A percentile compares a stretch with the other conserved stretches of the same genome.
phyloP scores from a whole-genome alignment of 2,113 vertebrate species.

The Muscicapa adusta region DNA sequence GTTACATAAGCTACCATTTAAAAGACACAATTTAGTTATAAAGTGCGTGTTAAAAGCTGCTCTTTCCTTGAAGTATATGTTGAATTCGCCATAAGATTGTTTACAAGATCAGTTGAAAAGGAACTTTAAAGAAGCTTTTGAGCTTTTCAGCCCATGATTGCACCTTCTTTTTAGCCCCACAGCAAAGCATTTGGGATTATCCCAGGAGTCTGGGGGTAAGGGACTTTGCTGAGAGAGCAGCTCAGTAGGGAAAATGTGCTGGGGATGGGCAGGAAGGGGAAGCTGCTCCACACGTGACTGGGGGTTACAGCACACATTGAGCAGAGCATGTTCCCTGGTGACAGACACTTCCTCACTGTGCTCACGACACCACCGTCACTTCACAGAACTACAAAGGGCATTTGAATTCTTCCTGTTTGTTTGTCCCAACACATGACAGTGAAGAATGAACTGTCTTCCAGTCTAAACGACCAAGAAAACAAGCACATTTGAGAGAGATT shows the following conservation, averaged over 20 bases:
- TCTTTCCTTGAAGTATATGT: background rate
- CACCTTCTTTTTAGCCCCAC: background rate
- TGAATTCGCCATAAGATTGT: background rate
- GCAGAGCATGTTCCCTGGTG: background rate
- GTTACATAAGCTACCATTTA: background rate
- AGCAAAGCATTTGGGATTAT: background rate
- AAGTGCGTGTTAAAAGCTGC: background rate
- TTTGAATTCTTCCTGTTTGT: background rate
- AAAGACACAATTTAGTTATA: background rate
- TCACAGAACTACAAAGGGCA: background rate
- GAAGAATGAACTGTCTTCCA: background rate
- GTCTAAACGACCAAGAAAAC: background rate
- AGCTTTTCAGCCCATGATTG: background rate
- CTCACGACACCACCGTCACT: background rate
- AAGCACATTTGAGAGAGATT: background rate
- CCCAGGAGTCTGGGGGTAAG: background rate
- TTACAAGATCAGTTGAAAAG: background rate
- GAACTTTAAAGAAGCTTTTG: background rate
- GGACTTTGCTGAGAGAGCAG: background rate
- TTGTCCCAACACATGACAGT: background rate
- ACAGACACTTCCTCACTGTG: background rate
- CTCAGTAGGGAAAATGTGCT: background rate
- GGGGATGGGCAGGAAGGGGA: background rate
- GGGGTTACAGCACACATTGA: conserved; percentile 4
- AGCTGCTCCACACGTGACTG: background rate